These are phyloP conservation scores for Drosophila mauritiana DNA, from an alignment of 1,140 invertebrate genomes.

Conservation along the genomic window DNA sequence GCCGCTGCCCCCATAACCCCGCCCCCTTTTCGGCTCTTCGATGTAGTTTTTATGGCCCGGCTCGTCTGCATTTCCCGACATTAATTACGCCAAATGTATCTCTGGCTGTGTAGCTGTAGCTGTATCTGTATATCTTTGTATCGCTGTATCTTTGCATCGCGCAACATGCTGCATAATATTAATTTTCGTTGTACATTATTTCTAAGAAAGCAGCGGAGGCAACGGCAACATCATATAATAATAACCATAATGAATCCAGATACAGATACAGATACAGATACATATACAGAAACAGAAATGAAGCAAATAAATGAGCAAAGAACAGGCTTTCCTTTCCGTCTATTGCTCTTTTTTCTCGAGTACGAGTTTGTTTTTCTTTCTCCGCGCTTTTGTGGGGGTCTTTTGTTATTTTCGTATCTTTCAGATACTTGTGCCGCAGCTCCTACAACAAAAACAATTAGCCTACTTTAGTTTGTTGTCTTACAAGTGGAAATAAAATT, in stretches of 20 bases:
- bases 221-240: constrained; percentile 65
- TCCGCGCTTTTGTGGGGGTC: constrained; percentile 16
- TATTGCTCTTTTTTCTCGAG: constrained; percentile 23
- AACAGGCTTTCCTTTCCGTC: constrained; percentile 51
- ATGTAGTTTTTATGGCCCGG: constrained; percentile 58
- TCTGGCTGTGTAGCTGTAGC: constrained; percentile 13
- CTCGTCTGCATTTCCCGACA: constrained; percentile 69
- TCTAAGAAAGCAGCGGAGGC: constrained; percentile 65
- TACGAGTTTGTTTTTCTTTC: constrained; percentile 29
- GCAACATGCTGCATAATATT: constrained; percentile 81
- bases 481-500: constrained; percentile 80
- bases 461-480: constrained; percentile 80
- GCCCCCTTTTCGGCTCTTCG: constrained; percentile 38
- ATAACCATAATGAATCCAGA: constrained; percentile 74
- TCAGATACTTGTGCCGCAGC: constrained; percentile 19
- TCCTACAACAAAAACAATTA: constrained; percentile 77
- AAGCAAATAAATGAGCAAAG: constrained; percentile 80
- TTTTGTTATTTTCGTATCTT: constrained; percentile 33
- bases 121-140: constrained; percentile 38
- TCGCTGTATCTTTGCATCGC: constrained; percentile 67
- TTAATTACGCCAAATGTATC: constrained; percentile 80
- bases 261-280: constrained; percentile 27
- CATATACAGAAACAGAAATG: constrained; percentile 58
- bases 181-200: constrained; percentile 76
- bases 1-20: constrained; percentile 15